Conservation (phyloP, 2,797 vertebrate genomes). For the Sebastes reedi region DNA sequence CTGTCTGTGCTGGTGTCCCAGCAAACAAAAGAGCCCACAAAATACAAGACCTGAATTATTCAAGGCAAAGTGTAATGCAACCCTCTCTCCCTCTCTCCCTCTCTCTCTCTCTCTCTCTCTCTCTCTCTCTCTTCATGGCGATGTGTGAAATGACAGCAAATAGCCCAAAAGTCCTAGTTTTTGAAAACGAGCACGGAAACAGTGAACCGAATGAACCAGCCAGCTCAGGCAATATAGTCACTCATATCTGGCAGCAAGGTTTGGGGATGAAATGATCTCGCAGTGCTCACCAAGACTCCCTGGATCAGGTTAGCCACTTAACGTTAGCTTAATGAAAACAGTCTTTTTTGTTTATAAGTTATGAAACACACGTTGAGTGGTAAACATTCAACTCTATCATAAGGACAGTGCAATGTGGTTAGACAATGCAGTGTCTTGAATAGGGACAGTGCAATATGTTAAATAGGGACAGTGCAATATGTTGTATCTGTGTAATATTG, state of each 20-base stretch:
- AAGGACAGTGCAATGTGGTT: too few relatives aligned
- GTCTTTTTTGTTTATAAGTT: background rate
- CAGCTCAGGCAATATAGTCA: background rate
- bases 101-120: conserved; percentile 29
- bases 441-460: too few relatives aligned
- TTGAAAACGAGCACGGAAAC: conserved; percentile 2
- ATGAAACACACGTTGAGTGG: background rate
- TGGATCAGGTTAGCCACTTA: background rate
- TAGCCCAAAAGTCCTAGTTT: conserved; percentile 37
- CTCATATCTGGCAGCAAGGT: background rate
- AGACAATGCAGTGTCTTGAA: too few relatives aligned
- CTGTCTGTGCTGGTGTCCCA: conserved; percentile 55
- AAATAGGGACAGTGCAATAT: too few relatives aligned
- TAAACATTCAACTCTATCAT: background rate
- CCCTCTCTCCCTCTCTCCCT: conserved; percentile 53
- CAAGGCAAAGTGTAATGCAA: conserved; percentile 72
- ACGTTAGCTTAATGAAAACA: background rate
- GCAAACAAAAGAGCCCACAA: conserved; percentile 78
- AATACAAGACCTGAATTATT: conserved; percentile 84
- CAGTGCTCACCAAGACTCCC: background rate
- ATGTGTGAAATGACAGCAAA: conserved; percentile 55
- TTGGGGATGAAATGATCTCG: background rate
- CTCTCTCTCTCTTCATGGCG: conserved; percentile 40
- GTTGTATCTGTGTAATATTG: too few relatives aligned
- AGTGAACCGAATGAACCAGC: conserved; percentile 18